Percentiles rank a stretch among this genome's conserved stretches.
phyloP scores from a whole-genome alignment of 2,888 invertebrate species.

The Adelphocoris suturalis region DNA sequence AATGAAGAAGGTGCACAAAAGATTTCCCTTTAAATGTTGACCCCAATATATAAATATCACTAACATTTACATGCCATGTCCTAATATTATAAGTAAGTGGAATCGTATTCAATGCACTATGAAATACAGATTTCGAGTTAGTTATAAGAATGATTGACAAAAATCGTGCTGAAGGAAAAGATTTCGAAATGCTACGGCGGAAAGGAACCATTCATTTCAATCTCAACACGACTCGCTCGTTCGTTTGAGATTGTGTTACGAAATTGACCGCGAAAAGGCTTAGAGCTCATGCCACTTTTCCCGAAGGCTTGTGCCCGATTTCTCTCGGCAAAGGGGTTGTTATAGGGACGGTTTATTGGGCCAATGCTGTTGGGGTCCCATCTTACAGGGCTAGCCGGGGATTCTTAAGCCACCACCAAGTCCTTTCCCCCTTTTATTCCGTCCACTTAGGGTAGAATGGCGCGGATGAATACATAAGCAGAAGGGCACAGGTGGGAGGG shows the following conservation, averaged over 20 bases:
- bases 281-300: neutral
- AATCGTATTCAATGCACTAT: no score
- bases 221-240: neutral
- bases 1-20: no score
- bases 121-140: no score
- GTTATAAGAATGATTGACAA: no score
- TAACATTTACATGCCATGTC: no score
- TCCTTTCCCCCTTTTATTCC: slow-evolving; percentile 23
- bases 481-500: neutral
- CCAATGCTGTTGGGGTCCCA: neutral
- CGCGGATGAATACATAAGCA: slow-evolving; percentile 8
- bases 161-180: no score
- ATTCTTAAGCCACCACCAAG: neutral
- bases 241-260: neutral
- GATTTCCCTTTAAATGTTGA: no score
- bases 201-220: no score
- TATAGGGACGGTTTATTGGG: neutral
- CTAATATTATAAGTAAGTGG: no score
- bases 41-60: no score
- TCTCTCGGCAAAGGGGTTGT: slow-evolving; percentile 16
- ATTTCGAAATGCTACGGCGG: no score
- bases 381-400: neutral
- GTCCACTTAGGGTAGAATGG: neutral
- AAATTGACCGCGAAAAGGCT: slow-evolving; percentile 26
- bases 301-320: neutral